Evolutionary conservation across 2,888 invertebrate genomes (phyloP).

Genomic region (Perizoma flavofasciatum): DNA sequence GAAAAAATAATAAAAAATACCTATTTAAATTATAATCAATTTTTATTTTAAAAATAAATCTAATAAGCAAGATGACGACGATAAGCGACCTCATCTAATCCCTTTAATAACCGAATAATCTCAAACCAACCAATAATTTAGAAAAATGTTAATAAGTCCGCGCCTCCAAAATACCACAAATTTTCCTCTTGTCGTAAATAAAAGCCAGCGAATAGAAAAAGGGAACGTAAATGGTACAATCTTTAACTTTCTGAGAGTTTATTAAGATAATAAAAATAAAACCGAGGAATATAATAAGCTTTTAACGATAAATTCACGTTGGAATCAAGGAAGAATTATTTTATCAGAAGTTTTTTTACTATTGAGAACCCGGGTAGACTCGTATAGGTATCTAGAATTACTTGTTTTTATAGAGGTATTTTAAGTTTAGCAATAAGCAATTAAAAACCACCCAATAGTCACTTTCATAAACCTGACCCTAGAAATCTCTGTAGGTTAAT

Average conservation of each 20-base stretch:
- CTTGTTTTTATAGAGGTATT: too few species aligned
- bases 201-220: constrained; percentile 68
- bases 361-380: too few species aligned
- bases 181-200: constrained; percentile 67
- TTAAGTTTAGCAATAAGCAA: too few species aligned
- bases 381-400: too few species aligned
- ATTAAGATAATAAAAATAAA: constrained; percentile 80
- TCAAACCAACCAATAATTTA: constrained; percentile 22
- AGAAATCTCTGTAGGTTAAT: too few species aligned
- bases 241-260: constrained; percentile 81
- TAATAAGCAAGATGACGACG: constrained; percentile 3
- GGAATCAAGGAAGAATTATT: constrained; percentile 35
- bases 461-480: too few species aligned
- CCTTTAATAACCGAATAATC: constrained; percentile 16
- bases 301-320: constrained; percentile 39
- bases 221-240: constrained; percentile 67
- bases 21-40: too few species aligned
- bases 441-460: too few species aligned
- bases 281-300: constrained; percentile 51
- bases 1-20: too few species aligned
- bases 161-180: constrained; percentile 58
- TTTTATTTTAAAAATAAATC: background rate
- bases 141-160: constrained; percentile 20
- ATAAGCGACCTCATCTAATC: constrained; percentile 5
- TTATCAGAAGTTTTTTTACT: constrained; percentile 21